A percentile compares a stretch with the other conserved stretches of the same genome.
These are phyloP conservation scores for Anoncus sp. DNA, from an alignment of 2,888 invertebrate genomes.

Conservation along the genomic window DNA sequence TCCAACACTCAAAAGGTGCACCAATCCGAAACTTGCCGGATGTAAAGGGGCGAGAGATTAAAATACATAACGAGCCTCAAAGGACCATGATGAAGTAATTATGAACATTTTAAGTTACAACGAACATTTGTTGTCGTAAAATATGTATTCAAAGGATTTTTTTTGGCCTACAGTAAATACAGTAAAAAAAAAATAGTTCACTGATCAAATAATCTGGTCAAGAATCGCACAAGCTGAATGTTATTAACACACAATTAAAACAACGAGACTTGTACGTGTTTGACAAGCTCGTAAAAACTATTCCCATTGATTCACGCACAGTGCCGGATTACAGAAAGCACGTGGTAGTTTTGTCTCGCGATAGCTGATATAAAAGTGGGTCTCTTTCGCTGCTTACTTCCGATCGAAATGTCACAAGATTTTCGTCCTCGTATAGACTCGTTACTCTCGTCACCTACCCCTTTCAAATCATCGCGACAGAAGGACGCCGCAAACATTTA, in stretches of 20 bases:
- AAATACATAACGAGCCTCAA: background rate
- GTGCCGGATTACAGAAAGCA: background rate
- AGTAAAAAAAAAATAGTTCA: background rate
- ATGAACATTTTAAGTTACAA: constrained; percentile 43
- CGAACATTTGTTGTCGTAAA: constrained; percentile 30
- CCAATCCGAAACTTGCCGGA: background rate
- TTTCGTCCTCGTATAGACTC: constrained; percentile 7
- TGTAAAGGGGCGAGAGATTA: constrained; percentile 4
- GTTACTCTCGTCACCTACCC: background rate
- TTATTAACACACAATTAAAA: background rate
- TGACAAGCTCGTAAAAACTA: constrained; percentile 20
- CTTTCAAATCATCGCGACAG: constrained; percentile 29
- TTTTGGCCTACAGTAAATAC: background rate
- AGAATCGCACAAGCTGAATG: background rate
- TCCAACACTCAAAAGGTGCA: constrained; percentile 7
- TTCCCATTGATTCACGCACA: constrained; percentile 5
- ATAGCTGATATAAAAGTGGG: background rate
- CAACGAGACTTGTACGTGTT: constrained; percentile 1
- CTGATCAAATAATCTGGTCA: background rate
- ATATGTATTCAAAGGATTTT: background rate
- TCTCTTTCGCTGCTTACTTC: constrained; percentile 8
- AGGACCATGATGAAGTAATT: constrained; percentile 16
- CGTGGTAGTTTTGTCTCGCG: background rate
- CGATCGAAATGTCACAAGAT: constrained; percentile 6
- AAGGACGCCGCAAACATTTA: constrained; percentile 15